These are phyloP conservation scores for Lithobates sylvaticus DNA, from an alignment of 2,797 vertebrate species.

Conservation along the genomic window DNA sequence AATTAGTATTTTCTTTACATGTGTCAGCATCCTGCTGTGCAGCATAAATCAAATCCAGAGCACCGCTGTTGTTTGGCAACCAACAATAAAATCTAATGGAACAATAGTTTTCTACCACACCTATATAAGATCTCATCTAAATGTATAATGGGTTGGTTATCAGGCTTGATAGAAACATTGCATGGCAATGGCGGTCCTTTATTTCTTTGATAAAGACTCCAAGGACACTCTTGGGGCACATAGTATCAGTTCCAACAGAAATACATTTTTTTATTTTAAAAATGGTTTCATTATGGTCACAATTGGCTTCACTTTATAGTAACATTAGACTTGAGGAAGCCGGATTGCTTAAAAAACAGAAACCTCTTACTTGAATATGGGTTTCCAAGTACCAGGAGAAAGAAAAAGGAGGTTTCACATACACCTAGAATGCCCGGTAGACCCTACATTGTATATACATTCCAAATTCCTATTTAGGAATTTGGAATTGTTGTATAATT, in stretches of 20 bases:
- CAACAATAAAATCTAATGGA: slow-evolving; percentile 53
- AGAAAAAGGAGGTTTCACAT: background rate
- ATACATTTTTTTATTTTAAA: background rate
- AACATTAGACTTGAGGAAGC: background rate
- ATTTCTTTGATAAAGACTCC: slow-evolving; percentile 11
- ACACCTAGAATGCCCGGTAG: too few relatives aligned
- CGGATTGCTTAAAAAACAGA: background rate
- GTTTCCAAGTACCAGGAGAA: background rate
- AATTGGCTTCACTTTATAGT: background rate
- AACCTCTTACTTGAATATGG: background rate
- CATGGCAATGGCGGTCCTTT: background rate
- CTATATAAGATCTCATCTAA: slow-evolving; percentile 49
- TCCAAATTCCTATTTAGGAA: too few relatives aligned
- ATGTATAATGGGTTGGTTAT: slow-evolving; percentile 32
- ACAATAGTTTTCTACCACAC: slow-evolving; percentile 51
- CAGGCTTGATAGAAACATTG: slow-evolving; percentile 6
- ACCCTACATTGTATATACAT: too few relatives aligned
- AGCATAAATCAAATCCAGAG: slow-evolving; percentile 48
- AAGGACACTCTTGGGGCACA: slow-evolving; percentile 1
- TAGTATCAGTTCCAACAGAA: background rate
- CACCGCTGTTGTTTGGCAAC: slow-evolving; percentile 24
- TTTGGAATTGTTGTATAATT: too few relatives aligned
- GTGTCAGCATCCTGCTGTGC: slow-evolving; percentile 58
- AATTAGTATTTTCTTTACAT: slow-evolving; percentile 65
- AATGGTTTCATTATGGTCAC: slow-evolving; percentile 10